Conservation (phyloP, 2,113 vertebrate genomes). For the Oostethus manadensis region DNA sequence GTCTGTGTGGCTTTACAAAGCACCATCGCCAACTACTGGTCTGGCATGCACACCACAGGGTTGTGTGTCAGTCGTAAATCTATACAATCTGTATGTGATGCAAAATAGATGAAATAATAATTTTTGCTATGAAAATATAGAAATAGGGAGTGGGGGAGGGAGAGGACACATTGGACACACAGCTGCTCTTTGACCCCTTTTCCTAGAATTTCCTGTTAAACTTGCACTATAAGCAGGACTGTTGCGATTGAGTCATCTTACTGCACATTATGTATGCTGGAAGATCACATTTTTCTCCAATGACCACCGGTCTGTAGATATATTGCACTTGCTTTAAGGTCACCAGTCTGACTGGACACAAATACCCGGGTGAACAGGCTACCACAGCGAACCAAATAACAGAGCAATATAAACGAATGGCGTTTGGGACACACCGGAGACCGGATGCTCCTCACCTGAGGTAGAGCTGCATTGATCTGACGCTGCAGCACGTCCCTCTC, state of each 20-base stretch:
- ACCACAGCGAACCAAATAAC: neutral
- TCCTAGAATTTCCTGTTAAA: no score
- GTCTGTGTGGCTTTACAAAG: no score
- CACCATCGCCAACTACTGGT: no score
- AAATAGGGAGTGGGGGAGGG: no score
- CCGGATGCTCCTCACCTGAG: conserved; percentile 80
- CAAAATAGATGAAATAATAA: no score
- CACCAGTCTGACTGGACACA: neutral
- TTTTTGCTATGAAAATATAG: no score
- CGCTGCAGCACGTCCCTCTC: conserved; percentile 94
- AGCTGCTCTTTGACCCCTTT: no score
- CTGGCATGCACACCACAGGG: no score
- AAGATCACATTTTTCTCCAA: neutral
- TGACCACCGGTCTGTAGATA: neutral
- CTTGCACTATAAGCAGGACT: neutral
- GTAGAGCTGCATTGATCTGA: conserved; percentile 89
- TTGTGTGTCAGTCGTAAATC: no score
- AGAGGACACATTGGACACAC: no score
- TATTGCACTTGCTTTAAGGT: neutral
- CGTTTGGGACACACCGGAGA: neutral
- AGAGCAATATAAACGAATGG: neutral
- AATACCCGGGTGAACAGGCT: neutral
- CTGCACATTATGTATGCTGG: neutral
- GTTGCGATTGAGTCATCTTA: no score
- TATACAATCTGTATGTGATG: no score